Percentiles rank a stretch among this genome's conserved stretches.
phyloP scores from a whole-genome alignment of 2,113 vertebrate genomes.

The Sus scrofa region DNA sequence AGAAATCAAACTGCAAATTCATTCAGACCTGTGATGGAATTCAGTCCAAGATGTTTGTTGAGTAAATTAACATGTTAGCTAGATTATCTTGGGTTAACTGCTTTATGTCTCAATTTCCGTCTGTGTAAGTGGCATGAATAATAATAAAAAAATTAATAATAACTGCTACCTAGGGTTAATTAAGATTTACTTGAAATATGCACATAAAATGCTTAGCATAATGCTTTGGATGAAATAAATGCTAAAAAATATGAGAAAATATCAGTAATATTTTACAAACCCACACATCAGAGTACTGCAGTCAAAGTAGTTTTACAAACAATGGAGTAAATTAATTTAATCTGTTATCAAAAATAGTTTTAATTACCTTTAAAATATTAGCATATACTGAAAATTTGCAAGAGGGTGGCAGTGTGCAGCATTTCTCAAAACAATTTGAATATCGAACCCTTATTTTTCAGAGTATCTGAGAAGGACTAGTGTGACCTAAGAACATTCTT shows the following conservation, averaged over 20 bases:
- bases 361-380: slow-evolving; percentile 6
- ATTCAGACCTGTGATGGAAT: neutral
- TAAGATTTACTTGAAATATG: no score
- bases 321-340: neutral
- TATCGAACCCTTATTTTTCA: neutral
- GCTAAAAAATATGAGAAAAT: slow-evolving; percentile 24
- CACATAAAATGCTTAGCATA: no score
- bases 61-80: no score
- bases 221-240: neutral
- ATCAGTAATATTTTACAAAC: neutral
- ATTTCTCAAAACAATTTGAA: slow-evolving; percentile 32
- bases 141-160: no score
- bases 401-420: fast-evolving
- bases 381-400: neutral
- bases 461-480: neutral
- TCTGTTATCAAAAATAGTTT: neutral
- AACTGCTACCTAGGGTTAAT: no score
- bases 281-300: neutral
- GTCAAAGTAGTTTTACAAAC: slow-evolving; percentile 11
- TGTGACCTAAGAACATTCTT: neutral
- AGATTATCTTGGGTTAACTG: no score
- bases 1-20: neutral
- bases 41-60: no score
- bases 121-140: no score
- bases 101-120: no score